phyloP scores from a whole-genome alignment of 2,797 vertebrate species.

The Champsocephalus esox region DNA sequence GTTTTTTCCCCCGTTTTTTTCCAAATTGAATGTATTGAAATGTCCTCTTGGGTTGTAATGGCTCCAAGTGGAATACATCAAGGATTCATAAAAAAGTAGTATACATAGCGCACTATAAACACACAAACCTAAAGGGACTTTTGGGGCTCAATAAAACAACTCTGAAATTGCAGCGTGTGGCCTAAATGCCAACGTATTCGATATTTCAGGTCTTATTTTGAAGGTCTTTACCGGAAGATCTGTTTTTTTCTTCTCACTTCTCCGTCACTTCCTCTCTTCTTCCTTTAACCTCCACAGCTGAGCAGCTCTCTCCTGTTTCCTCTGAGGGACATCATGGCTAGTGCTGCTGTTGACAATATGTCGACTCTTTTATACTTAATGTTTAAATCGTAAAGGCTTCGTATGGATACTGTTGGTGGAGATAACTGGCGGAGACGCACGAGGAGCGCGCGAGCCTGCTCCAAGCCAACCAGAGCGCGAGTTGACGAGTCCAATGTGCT shows the following conservation, averaged over 20 bases:
- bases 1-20: no score
- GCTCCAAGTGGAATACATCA: no score
- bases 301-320: neutral
- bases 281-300: neutral
- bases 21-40: no score
- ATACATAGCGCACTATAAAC: neutral
- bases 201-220: conserved; percentile 35
- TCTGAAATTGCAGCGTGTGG: neutral
- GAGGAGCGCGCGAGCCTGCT: conserved; percentile 58
- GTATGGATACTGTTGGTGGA: conserved; percentile 61
- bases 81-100: no score
- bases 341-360: conserved; percentile 5
- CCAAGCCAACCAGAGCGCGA: conserved; percentile 35
- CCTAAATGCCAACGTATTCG: neutral
- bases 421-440: conserved; percentile 70
- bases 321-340: accelerated
- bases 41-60: no score
- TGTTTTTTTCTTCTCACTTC: no score
- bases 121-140: neutral
- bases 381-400: conserved; percentile 23
- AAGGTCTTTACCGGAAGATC: conserved; percentile 17
- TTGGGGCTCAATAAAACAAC: neutral
- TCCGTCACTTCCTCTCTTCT: neutral
- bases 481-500: conserved; percentile 57
- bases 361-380: neutral